Base-by-base conservation (phyloP, 2,888 invertebrate species). In the Liodrosophila aerea region DNA sequence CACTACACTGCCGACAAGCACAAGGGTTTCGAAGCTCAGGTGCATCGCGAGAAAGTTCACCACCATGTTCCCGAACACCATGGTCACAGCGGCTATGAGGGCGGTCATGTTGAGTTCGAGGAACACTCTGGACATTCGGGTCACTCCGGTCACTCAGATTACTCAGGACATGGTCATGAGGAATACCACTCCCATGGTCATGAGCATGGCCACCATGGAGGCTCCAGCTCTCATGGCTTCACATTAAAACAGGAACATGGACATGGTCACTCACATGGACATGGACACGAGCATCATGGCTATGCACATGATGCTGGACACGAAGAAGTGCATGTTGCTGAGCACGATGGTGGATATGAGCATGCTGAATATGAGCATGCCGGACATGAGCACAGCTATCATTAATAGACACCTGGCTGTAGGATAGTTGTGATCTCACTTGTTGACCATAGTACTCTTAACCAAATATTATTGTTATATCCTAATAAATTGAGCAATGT, bases 1-100 rank as follows among this genome's bases (percentile, higher is more conserved):
- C 76, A 83, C 70, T 87, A 87, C 39, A 85, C 85, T 0, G 86
- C 87, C 22, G 86, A 87, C 44, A 87, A 87, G 56, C 87, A 87
- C 58, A 83, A 73, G 62, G 86, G 86, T 1, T 87, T 87, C 69
- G 69, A 85, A 59, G 87, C 87, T 0, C 71, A 73, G 0, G 86
- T 87, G 8, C 73, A 72, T 11, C 76, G 83, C 33, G 86, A 86
- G 59, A 84, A 84, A 33, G 39, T 78, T 34, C 77, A 82, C 29
- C 73, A 85, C 29, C 61, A 61, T 31, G 68, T 58, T 7, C 52
- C 66, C 7, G 69, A 47, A 13, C 81, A 85, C 15, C 78, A 78
- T 9, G 61, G 60, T 9, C 82, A 82, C 62, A 69, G 67, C 36
- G 82, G 82, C 44, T 77, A 82, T 9, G 75, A 71, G 27, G 80